Conservation (phyloP, 1,140 invertebrate genomes). For the Potamilus streckersoni region DNA sequence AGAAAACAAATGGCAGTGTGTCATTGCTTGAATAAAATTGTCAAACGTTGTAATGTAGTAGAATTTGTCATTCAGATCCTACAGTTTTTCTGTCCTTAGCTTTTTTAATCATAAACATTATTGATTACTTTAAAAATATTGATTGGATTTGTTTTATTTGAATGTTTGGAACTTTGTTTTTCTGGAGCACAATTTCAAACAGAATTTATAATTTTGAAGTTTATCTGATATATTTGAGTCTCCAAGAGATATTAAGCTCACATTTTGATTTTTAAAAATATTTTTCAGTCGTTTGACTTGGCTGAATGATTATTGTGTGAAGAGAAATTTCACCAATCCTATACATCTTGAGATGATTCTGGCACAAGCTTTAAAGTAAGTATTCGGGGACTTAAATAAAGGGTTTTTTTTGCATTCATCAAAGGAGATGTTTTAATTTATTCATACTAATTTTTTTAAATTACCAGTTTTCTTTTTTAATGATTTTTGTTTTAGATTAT, state of each 20-base stretch:
- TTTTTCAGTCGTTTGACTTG: conserved; percentile 41
- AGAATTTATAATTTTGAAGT: too few relatives aligned
- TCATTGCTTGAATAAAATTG: too few relatives aligned
- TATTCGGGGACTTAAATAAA: neutral
- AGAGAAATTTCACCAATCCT: conserved; percentile 55
- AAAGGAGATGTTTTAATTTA: neutral
- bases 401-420: neutral
- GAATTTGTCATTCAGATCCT: too few relatives aligned
- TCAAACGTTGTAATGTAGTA: too few relatives aligned
- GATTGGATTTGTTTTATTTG: too few relatives aligned
- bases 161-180: too few relatives aligned
- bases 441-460: neutral
- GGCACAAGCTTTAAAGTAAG: conserved; percentile 44
- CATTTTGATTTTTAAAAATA: conserved; percentile 6
- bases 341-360: conserved; percentile 53
- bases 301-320: conserved; percentile 60
- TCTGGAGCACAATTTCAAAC: too few relatives aligned
- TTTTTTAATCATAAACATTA: too few relatives aligned
- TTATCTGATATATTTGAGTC: neutral
- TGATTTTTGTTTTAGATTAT: neutral
- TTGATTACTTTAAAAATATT: too few relatives aligned
- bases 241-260: neutral
- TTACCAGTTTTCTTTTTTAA: neutral
- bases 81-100: too few relatives aligned
- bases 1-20: too few relatives aligned